A percentile compares a stretch with the other conserved stretches of the same genome.
Conservation (phyloP, 2,797 vertebrate genomes). For the Mus caroli region DNA sequence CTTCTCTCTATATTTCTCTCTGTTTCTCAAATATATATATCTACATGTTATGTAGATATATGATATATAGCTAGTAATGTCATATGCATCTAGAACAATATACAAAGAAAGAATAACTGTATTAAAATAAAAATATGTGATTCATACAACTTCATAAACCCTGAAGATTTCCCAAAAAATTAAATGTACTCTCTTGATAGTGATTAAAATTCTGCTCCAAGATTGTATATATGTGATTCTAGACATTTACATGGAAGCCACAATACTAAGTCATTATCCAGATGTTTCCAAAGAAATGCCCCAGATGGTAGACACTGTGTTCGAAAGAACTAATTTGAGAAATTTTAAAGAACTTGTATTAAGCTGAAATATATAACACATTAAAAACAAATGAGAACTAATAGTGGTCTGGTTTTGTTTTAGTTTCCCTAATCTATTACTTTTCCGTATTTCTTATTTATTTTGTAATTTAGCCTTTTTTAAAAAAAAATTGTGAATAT, state of each 20-base stretch:
- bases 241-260: slow-evolving; percentile 62
- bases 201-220: slow-evolving; percentile 36
- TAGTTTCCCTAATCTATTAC: not conserved
- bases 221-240: slow-evolving; percentile 14
- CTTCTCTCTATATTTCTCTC: not conserved
- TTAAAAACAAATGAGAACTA: slow-evolving; percentile 47
- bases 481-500: not conserved
- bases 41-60: not conserved
- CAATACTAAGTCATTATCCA: slow-evolving; percentile 53
- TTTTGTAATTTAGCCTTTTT: not conserved
- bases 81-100: not conserved
- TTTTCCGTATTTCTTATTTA: slow-evolving; percentile 22
- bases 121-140: slow-evolving; percentile 51
- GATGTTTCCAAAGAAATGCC: slow-evolving; percentile 66
- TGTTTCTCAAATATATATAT: too few species aligned
- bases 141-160: slow-evolving; percentile 53
- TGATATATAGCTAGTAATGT: not conserved
- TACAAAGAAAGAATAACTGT: not conserved
- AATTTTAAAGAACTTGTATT: slow-evolving; percentile 65
- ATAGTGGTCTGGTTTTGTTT: not conserved
- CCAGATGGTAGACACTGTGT: slow-evolving; percentile 53
- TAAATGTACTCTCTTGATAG: slow-evolving; percentile 49
- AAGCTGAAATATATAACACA: slow-evolving; percentile 41
- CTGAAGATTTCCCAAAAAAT: slow-evolving; percentile 19
- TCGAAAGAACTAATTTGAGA: slow-evolving; percentile 45